Percentiles rank a stretch among this genome's conserved stretches.
phyloP scores from a whole-genome alignment of 2,888 invertebrate species.

The Mantis religiosa region DNA sequence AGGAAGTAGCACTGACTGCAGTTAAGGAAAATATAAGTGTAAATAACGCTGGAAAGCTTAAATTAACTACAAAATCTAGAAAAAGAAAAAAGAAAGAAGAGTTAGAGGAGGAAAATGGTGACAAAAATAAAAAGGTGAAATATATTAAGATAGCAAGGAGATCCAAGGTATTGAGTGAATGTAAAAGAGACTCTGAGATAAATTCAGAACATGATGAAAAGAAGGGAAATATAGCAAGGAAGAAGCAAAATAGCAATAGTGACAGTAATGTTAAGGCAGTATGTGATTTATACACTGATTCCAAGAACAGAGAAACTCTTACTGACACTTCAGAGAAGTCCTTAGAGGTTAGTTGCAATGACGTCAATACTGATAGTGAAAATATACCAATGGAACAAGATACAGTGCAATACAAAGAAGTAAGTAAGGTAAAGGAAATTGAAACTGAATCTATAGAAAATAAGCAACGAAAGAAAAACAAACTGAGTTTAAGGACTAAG shows the following conservation, averaged over 20 bases:
- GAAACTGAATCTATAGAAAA: neutral
- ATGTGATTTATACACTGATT: neutral
- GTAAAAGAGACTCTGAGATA: conserved; percentile 8
- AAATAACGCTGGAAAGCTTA: neutral
- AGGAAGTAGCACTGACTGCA: neutral
- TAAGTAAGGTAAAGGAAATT: too few species aligned
- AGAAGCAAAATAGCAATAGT: neutral
- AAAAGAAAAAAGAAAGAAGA: conserved; percentile 9
- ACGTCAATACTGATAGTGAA: neutral
- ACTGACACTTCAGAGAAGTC: neutral
- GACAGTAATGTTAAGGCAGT: neutral
- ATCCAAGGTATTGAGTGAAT: neutral
- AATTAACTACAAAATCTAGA: neutral
- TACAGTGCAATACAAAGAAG: too few species aligned
- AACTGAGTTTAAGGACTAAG: neutral
- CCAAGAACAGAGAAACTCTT: neutral
- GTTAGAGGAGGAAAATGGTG: conserved; percentile 15
- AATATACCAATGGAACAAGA: too few species aligned
- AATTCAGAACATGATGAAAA: conserved; percentile 16
- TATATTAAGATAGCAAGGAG: neutral
- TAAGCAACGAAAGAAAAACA: neutral
- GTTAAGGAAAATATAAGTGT: neutral
- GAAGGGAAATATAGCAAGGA: neutral
- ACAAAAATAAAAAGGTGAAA: conserved; percentile 3
- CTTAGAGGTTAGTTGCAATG: neutral